Percentiles rank a stretch among this genome's conserved stretches.
phyloP scores from a whole-genome alignment of 2,888 invertebrate genomes.

The Chrysolina oricalcia region DNA sequence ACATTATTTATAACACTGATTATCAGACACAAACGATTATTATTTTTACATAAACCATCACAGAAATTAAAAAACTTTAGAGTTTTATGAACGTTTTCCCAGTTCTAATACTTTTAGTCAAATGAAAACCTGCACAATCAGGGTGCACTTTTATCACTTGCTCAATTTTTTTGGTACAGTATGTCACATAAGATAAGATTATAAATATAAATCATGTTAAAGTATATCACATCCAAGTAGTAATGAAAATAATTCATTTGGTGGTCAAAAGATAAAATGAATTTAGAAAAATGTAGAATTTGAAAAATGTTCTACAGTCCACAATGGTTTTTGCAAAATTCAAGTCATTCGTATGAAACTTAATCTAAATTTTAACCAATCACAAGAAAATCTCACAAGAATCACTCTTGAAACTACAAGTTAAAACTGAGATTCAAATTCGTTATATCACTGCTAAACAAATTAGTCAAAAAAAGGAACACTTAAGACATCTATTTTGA shows the following conservation, averaged over 20 bases:
- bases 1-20: slow-evolving; percentile 15
- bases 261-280: slow-evolving; percentile 1
- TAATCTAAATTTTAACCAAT: slow-evolving; percentile 22
- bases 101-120: slow-evolving; percentile 8
- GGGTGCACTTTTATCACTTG: slow-evolving; percentile 12
- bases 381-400: slow-evolving; percentile 37
- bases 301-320: not conserved
- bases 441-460: slow-evolving; percentile 27
- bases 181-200: slow-evolving; percentile 13
- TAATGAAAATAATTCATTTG: not conserved
- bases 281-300: not conserved
- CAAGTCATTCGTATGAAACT: slow-evolving; percentile 31
- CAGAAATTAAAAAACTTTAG: slow-evolving; percentile 8
- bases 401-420: slow-evolving; percentile 29
- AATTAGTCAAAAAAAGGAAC: slow-evolving; percentile 20
- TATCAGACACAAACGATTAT: slow-evolving; percentile 13
- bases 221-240: not conserved
- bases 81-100: slow-evolving; percentile 17
- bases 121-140: not conserved
- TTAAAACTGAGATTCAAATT: slow-evolving; percentile 36
- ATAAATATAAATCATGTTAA: not conserved
- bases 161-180: slow-evolving; percentile 5
- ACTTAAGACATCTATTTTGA: slow-evolving; percentile 31
- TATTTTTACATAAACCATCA: slow-evolving; percentile 24
- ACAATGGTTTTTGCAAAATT: slow-evolving; percentile 18